Percentiles rank a stretch among this genome's conserved stretches.
Evolutionary conservation across 1,140 invertebrate species (phyloP).

Genomic region (Lepidurus couesii): DNA sequence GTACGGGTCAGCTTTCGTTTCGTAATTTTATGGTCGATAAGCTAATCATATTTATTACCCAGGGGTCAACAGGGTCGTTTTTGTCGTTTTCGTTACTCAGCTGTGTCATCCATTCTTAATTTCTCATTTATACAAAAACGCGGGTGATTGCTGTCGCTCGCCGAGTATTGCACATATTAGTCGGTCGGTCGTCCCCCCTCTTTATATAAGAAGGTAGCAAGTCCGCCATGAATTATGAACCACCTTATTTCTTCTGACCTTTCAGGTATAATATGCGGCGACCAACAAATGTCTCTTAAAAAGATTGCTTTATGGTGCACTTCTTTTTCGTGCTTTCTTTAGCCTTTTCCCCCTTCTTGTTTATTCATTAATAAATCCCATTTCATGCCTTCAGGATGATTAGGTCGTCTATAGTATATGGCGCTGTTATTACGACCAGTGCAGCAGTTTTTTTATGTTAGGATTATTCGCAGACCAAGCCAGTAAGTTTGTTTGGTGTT

Average conservation of each 20-base stretch:
- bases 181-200: not conserved
- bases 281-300: not conserved
- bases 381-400: not conserved
- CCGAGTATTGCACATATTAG: not conserved
- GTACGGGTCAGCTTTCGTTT: not conserved
- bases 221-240: conserved; percentile 3
- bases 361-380: not conserved
- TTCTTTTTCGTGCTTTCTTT: not conserved
- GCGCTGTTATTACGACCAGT: not conserved
- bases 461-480: not conserved
- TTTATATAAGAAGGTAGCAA: not conserved
- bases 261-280: conserved; percentile 5
- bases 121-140: conserved; percentile 15
- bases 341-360: not conserved
- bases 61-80: not conserved
- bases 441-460: too few species aligned
- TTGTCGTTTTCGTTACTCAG: not conserved
- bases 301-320: conserved; percentile 8
- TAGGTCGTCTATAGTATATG: not conserved
- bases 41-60: not conserved
- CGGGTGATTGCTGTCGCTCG: not conserved
- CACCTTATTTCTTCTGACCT: conserved; percentile 13
- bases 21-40: not conserved
- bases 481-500: not conserved
- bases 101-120: not conserved